Base-by-base conservation (phyloP, 2,888 invertebrate genomes). In the Bombylius major region DNA sequence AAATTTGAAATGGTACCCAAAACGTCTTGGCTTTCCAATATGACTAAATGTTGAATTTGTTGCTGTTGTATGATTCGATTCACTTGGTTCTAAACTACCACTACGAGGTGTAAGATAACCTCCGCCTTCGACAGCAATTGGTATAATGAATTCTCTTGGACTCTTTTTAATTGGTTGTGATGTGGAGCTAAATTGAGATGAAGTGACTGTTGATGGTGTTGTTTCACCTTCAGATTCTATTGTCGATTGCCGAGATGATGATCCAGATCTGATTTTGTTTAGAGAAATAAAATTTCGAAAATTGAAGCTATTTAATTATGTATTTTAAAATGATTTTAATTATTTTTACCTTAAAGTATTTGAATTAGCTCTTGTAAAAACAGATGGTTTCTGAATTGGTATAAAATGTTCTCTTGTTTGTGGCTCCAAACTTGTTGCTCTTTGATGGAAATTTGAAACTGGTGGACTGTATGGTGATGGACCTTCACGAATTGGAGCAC, bases 121-220 rank as follows among this genome's bases (percentile, higher is more conserved):
- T 59, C 89, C 90, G 63, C 91, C 92, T 72, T 93, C 92, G 55
- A 92, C 86, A 23, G 90, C 89, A 67, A 93, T 92, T n/a, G 92
- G 92, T 72, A 93, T 92, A 66, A 93, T 91, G 69, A 89, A 91
- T 75, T 93, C 92, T 48, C 92, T 79, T 14, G 91, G 89, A 13
- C 89, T 89, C 75, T 91, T 92, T 69, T 87, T 84, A 67, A 91
- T 90, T 7, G 89, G 88, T 70, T 87, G 85, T 23, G 73, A 72
- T 36, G 36, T 6, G 1, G 36, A 36, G 9, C 9, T 36, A 36
- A 8, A 36, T 8, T 36, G 36, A 50, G 71, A 66, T 42, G 68
- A 67, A 45, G 70, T 67, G 42, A 63, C 52, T 13, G 54, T 75
- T 68, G 60, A 71, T 8, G 77, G 74, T 62, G 72, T 79, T 64